Conservation (phyloP, 2,113 vertebrate genomes). For the Desmodus rotundus region DNA sequence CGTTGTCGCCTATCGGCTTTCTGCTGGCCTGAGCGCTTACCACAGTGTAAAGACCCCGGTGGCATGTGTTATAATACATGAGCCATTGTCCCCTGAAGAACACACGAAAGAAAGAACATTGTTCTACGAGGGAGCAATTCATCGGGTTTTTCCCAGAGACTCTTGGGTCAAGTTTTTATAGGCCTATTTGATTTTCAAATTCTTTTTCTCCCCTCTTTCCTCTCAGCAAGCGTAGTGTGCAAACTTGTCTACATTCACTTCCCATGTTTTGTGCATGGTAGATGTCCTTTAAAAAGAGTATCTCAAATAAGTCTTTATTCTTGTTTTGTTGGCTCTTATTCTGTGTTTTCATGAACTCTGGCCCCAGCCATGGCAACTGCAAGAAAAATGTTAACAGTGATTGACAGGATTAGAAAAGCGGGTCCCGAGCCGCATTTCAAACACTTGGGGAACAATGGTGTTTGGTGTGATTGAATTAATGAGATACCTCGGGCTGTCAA, state of each 20-base stretch:
- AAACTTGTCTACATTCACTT: constrained; percentile 98
- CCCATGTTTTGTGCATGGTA: constrained; percentile 96
- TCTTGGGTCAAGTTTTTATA: constrained; percentile 98
- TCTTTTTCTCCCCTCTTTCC: constrained; percentile 88
- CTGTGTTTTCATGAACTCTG: constrained; percentile 99
- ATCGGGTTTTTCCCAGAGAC: constrained; percentile 99
- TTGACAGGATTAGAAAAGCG: constrained; percentile 99
- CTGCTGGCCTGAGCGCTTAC: constrained; percentile 87
- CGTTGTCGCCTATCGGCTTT: constrained; percentile 83
- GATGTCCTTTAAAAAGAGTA: constrained; percentile 97
- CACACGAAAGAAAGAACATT: constrained; percentile 88
- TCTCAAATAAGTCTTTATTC: constrained; percentile 99
- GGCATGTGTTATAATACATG: constrained; percentile 94
- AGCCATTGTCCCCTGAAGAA: constrained; percentile 91
- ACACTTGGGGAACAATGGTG: constrained; percentile 98
- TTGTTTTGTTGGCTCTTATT: constrained; percentile 98
- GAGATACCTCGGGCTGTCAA: constrained; percentile 98
- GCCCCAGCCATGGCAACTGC: constrained; percentile 99
- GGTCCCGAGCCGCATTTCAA: constrained; percentile 97
- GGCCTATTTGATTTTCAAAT: constrained; percentile 98
- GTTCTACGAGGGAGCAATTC: constrained; percentile 94
- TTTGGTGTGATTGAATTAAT: constrained; percentile 99
- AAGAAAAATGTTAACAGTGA: constrained; percentile 99
- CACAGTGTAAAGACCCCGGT: constrained; percentile 86
- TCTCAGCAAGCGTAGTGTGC: constrained; percentile 89